Conservation (phyloP, 2,797 vertebrate genomes). For the Lepilemur septentrionalis region DNA sequence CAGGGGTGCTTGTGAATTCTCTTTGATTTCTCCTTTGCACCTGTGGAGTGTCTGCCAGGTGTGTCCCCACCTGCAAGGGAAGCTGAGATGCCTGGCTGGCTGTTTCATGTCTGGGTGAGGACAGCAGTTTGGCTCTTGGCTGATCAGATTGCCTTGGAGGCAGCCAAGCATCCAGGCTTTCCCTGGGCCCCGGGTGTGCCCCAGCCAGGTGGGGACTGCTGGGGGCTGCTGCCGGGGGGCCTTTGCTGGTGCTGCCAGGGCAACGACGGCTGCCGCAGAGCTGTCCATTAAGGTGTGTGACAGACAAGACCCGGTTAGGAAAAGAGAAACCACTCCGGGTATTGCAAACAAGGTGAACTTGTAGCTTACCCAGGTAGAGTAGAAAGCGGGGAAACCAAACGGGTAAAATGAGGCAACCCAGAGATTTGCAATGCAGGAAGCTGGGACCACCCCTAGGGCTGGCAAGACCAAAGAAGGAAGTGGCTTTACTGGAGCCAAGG, state of each 20-base stretch:
- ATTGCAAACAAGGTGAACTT: not conserved
- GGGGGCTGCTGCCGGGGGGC: rapidly evolving
- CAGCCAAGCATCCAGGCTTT: not conserved
- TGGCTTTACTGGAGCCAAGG: not conserved
- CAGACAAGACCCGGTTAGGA: not conserved
- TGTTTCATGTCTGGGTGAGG: not conserved
- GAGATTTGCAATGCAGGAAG: rapidly evolving
- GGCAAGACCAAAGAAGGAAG: not conserved
- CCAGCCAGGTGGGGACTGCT: not conserved
- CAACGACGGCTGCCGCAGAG: not conserved
- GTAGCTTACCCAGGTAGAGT: not conserved
- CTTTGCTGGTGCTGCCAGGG: not conserved
- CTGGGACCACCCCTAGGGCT: rapidly evolving
- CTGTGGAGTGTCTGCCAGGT: not conserved
- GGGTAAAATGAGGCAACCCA: not conserved
- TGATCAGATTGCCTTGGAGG: not conserved
- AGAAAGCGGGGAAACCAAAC: not conserved
- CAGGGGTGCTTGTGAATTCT: slow-evolving; percentile 41
- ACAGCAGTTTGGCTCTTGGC: not conserved
- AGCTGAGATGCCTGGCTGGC: not conserved
- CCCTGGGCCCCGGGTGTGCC: rapidly evolving
- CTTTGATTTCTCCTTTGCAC: slow-evolving; percentile 69
- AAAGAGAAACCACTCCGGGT: not conserved
- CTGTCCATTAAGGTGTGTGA: no score
- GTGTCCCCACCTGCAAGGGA: not conserved